Evolutionary conservation across 2,888 invertebrate species (phyloP).

Genomic region (Eupithecia inturbata): DNA sequence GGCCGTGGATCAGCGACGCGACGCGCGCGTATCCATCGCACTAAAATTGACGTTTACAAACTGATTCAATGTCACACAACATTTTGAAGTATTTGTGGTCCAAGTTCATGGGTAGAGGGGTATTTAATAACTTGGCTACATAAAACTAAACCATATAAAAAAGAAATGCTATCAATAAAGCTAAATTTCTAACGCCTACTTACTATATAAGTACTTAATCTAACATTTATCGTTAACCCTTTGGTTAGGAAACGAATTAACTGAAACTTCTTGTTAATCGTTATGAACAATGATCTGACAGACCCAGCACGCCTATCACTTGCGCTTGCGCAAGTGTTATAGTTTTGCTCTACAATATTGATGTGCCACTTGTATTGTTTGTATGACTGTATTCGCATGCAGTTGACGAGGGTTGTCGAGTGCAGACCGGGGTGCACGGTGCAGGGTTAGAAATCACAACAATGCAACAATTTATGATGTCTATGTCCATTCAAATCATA

Average conservation of each 20-base stretch:
- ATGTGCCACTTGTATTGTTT: conserved; percentile 39
- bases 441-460: conserved; percentile 34
- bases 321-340: conserved; percentile 4
- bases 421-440: conserved; percentile 16
- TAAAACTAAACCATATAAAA: neutral
- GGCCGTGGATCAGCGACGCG: conserved; percentile 19
- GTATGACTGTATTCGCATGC: conserved; percentile 27
- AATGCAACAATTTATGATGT: conserved; percentile 33
- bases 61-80: conserved; percentile 56
- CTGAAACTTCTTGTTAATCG: neutral
- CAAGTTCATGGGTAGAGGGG: conserved; percentile 14
- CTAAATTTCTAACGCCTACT: neutral
- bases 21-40: too few relatives aligned
- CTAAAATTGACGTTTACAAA: conserved; percentile 72
- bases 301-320: conserved; percentile 14
- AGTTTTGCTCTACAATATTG: conserved; percentile 28
- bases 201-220: neutral
- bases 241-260: neutral
- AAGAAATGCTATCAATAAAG: too few relatives aligned
- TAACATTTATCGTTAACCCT: neutral
- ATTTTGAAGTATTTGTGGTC: conserved; percentile 23
- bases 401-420: neutral
- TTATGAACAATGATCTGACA: neutral
- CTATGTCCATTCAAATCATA: conserved; percentile 33
- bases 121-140: neutral